Evolutionary conservation across 2,113 vertebrate species (phyloP), one percentile per base, ranked within the genome.

Genomic region (Parus major): DNA sequence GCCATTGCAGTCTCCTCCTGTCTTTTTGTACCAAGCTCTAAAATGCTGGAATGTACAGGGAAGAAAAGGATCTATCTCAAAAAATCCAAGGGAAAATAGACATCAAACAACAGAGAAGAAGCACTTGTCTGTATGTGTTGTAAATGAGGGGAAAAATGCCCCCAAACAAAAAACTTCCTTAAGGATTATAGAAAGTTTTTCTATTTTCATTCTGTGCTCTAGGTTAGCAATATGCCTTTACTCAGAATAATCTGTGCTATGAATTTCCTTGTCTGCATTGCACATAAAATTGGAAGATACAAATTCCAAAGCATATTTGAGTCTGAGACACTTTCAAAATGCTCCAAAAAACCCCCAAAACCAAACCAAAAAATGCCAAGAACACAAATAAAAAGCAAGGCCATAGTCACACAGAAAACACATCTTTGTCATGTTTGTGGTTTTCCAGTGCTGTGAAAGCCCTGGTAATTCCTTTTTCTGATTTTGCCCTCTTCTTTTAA

Each of bases 281-380:
- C 29, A 57, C 11, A 23, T 56, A 64, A 59, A 81, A 76, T 6
- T 24, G 53, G 19, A 55, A 68, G 44, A 29, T 75, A 61, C 1
- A 50, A 29, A 86, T 86, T 52, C 35, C 46, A 35, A 55, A 66
- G 18, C 5, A 4, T 60, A 5, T 28, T 11, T 46, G 39, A 46
- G 33, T 50, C 47, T 42, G 42, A 70, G 33, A 35, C 35, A 5
- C 25, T 72, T 41, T 28, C 14, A 82, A 47, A 66, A 73, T 23
- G 4, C 20, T 55, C 7, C 8, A 15, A 33, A 16, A 10, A 7
- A 1, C 0, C 7, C 11, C 18, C 17, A 4, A 46, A 33, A 57
- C 10, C 16, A 41, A 73, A 41, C 10, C 49, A 41, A 72, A 77
- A 60, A 47, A 41, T 18, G 7, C 33, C 8, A 19, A 82, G 82